Evolutionary conservation across 2,888 invertebrate species (phyloP).

Genomic region (Elysia crispata): DNA sequence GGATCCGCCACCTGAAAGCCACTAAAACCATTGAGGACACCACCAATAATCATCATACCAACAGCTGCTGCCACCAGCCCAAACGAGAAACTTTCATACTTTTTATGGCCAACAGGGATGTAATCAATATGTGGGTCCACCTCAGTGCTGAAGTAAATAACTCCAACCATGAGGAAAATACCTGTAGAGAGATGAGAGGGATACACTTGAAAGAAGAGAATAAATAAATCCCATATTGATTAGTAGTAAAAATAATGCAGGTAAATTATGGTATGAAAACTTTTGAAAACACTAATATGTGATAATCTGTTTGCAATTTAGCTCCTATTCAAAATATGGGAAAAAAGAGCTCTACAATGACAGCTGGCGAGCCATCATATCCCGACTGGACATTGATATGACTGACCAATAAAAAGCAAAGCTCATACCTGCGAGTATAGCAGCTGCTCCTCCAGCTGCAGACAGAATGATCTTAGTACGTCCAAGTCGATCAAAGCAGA

Average conservation of each 20-base stretch:
- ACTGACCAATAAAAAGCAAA: too few relatives aligned
- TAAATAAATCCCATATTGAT: too few relatives aligned
- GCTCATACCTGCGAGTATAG: conserved; percentile 22
- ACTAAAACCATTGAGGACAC: not conserved
- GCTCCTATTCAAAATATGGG: too few relatives aligned
- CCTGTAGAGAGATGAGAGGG: conserved; percentile 23
- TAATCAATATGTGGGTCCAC: conserved; percentile 31
- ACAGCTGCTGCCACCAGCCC: conserved; percentile 27
- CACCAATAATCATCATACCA: conserved; percentile 29
- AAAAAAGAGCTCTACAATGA: not conserved
- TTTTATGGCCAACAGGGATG: not conserved
- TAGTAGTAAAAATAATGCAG: too few relatives aligned
- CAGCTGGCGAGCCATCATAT: not conserved
- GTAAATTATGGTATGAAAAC: too few relatives aligned
- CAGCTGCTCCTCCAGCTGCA: not conserved
- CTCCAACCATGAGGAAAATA: conserved; percentile 29
- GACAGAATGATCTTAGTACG: conserved; percentile 15
- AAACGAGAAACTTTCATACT: conserved; percentile 28
- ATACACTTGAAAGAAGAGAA: too few relatives aligned
- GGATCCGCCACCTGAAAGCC: not conserved
- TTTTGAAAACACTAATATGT: too few relatives aligned
- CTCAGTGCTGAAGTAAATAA: conserved; percentile 25
- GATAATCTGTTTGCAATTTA: too few relatives aligned
- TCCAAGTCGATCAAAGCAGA: conserved; percentile 22
- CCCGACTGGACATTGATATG: not conserved